Base-by-base conservation (phyloP, 2,888 invertebrate genomes). In the Colletes collaris region DNA sequence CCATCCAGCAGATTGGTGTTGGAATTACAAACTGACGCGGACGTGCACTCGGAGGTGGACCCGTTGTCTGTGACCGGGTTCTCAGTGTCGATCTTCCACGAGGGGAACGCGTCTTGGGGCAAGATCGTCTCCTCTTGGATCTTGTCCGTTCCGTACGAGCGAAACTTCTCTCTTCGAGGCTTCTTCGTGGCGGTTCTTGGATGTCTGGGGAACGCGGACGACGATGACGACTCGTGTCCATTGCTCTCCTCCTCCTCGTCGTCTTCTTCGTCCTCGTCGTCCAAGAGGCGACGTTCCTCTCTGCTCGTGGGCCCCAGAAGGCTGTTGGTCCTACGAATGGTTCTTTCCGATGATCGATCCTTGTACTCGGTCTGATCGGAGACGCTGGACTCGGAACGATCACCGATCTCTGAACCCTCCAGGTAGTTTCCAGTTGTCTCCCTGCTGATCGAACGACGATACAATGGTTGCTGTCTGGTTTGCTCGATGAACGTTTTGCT, bases 401-500 rank as follows among this genome's bases (percentile, higher is more conserved):
- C 70, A 8, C 27, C 68, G n/a, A 55, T 62, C 19, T 71, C 75
- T 56, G 68, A 50, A 13, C 59, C 72, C 60, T 74, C 70, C 62
- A 44, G 11, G 13, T 67, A 44, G 46, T 27, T 27, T 1, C 68
- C 65, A 11, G 59, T 19, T 13, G 79, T 65, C 46, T 89, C 89
- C 13, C 84, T 78, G 35, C 79, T 82, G 4, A 88, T 81, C 5
- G 90, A 88, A 35, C 85, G 72, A 60, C 60, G 60, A 3, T 86
- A 84, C 64, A 91, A 73, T 1, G 91, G 86, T 58, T 90, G 91
- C n/a, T 90, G 91, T n/a, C 92, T 84, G 13, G 91, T 91, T 72
- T 90, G 90, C 78, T 92, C 92, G 84, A 91, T 90, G 78, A 92
- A 90, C 58, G 91, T 92, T 11, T 91, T 89, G 76, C 92, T 92